Percentiles rank a stretch among this genome's conserved stretches.
Conservation (phyloP, 2,113 vertebrate genomes). For the Leiothrix lutea region DNA sequence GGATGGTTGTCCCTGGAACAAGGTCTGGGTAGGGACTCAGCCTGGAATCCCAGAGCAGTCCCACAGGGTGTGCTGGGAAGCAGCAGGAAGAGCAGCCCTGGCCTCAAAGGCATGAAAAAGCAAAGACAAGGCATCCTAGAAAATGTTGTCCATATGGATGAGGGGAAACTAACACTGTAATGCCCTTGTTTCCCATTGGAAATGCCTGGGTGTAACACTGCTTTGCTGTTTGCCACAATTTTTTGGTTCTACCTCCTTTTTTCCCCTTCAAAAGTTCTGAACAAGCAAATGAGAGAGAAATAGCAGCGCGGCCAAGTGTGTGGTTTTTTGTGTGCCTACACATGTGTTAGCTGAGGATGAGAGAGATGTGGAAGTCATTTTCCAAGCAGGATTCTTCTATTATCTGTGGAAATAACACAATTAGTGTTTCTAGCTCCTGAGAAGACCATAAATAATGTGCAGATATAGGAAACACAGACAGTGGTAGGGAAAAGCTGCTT, state of each 20-base stretch:
- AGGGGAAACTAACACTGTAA: not conserved
- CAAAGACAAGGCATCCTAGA: not conserved
- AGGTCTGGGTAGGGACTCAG: not conserved
- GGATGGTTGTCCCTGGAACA: constrained; percentile 1
- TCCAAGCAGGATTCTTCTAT: not conserved
- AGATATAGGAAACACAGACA: not conserved
- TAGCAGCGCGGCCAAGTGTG: not conserved
- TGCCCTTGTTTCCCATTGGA: not conserved
- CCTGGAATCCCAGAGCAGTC: not conserved
- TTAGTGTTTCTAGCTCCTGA: not conserved
- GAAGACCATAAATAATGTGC: not conserved
- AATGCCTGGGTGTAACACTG: not conserved
- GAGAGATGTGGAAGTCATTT: not conserved
- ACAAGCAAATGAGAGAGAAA: constrained; percentile 46
- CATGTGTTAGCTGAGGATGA: not conserved
- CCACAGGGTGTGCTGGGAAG: not conserved
- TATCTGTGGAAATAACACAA: not conserved
- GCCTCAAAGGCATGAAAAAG: not conserved
- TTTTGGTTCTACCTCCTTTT: constrained; percentile 14
- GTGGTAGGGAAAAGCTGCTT: not conserved
- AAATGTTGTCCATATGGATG: not conserved
- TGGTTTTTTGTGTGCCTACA: not conserved
- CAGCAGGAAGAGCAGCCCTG: not conserved
- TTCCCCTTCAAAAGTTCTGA: not conserved
- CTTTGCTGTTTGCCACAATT: not conserved